Evolutionary conservation across 2,888 invertebrate species (phyloP).

Genomic region (Galerucella pusilla): DNA sequence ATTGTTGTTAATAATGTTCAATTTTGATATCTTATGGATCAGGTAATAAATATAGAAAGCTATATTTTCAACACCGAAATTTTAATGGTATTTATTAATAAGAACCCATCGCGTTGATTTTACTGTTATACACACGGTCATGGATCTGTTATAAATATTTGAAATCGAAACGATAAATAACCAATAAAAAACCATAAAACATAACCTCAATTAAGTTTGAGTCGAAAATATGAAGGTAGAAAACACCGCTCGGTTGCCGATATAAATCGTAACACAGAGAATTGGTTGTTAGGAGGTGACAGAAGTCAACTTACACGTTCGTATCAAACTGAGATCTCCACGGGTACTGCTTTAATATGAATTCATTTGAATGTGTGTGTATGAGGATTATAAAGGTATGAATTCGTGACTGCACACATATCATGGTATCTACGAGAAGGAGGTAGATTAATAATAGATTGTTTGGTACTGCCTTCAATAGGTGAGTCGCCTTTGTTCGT

Average conservation of each 20-base stretch:
- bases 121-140: conserved; percentile 24
- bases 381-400: conserved; percentile 49
- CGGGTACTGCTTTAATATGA: conserved; percentile 54
- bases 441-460: conserved; percentile 42
- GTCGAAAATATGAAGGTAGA: conserved; percentile 38
- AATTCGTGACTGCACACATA: conserved; percentile 51
- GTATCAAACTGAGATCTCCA: conserved; percentile 54
- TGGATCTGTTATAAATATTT: conserved; percentile 35
- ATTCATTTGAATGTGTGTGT: conserved; percentile 53
- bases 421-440: conserved; percentile 43
- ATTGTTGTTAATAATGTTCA: too few species aligned
- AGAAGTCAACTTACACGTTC: conserved; percentile 53
- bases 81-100: conserved; percentile 14
- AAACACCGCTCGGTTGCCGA: conserved; percentile 36
- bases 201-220: conserved; percentile 42
- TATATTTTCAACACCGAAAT: conserved; percentile 13
- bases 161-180: conserved; percentile 39
- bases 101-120: conserved; percentile 5
- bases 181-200: conserved; percentile 40
- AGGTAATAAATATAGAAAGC: too few species aligned
- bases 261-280: conserved; percentile 52
- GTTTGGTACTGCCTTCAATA: conserved; percentile 31
- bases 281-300: conserved; percentile 55
- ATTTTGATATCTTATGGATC: too few species aligned
- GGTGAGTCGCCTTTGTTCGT: conserved; percentile 20